phyloP scores from a whole-genome alignment of 2,888 invertebrate species.

The Plutella xylostella region DNA sequence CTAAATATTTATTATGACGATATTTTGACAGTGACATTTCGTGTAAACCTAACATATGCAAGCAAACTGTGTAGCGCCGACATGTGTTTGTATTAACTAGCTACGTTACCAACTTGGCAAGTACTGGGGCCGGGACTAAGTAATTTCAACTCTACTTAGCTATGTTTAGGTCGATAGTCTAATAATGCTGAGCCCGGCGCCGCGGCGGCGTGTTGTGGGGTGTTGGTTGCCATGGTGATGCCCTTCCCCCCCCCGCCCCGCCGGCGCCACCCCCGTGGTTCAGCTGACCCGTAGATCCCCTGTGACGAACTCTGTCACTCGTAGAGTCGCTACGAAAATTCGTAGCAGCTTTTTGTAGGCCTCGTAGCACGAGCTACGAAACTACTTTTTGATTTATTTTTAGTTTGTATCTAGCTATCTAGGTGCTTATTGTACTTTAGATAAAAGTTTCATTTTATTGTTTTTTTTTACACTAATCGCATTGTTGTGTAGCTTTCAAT shows the following conservation, averaged over 20 bases:
- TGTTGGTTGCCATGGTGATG: conserved; percentile 51
- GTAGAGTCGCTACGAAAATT: background rate
- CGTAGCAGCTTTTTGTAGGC: background rate
- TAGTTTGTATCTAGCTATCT: too few species aligned
- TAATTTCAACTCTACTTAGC: too few species aligned
- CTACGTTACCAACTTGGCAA: too few species aligned
- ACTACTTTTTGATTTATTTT: background rate
- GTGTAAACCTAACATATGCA: background rate
- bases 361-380: background rate
- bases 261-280: conserved; percentile 29
- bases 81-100: background rate
- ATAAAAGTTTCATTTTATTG: too few species aligned
- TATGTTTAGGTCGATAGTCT: background rate
- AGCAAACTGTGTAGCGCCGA: too few species aligned
- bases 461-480: too few species aligned
- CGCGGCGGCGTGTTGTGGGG: conserved; percentile 65
- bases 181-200: conserved; percentile 32
- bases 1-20: too few species aligned
- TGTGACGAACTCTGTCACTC: conserved; percentile 52
- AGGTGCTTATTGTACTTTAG: too few species aligned
- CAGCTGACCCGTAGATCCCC: conserved; percentile 64
- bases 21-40: conserved; percentile 2
- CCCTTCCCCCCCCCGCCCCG: conserved; percentile 24
- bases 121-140: too few species aligned
- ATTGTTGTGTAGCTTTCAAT: too few species aligned